Base-by-base conservation (phyloP, 2,888 invertebrate genomes). In the Synergus gifuensis region DNA sequence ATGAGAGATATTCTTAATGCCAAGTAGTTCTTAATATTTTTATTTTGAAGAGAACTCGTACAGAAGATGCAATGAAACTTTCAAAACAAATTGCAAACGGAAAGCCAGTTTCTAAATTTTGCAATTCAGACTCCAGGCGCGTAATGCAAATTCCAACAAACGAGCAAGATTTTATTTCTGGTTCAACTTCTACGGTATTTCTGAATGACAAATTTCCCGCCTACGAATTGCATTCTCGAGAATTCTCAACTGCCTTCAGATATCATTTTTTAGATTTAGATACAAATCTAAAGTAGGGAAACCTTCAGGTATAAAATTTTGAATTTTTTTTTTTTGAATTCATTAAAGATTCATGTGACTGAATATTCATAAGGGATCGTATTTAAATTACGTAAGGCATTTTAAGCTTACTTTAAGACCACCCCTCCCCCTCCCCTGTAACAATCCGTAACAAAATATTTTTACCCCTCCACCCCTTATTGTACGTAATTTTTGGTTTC, bases 191-290 rank as follows among this genome's bases (percentile, higher is more conserved):
- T 69, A 49, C 49, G 69, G 69, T 69, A 28, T 49, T 69, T 69
- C 49, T 28, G 16, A 69, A 49, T 69, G 69, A 69, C 46, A 44
- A 69, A 69, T 69, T 8, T 69, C 16, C 49, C 46, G 44, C 69
- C 69, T 69, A 69, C 69, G 8, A 69, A 69, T 28, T 69, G 49
- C 69, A 69, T 69, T 69, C 69, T 67, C 22, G 44, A 69, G 22
- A 46, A 46, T 46, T 46, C 14, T 46, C 60, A 60, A 2, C n/a
- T 22, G 18, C 18, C 18, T 22, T 60, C 22, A 22, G 11, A 11
- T 12, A 60, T 22, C 11, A n/a, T 22, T 22, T 22, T 18, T 22
- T 12, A 60, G 60, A 60, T 60, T 14, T 46, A 46, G 12, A 22
- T 60, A 22, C 60, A 22, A 12, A 22, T 22, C 22, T 60, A 18